phyloP scores from a whole-genome alignment of 2,113 vertebrate species.

The Cisticola juncidis region DNA sequence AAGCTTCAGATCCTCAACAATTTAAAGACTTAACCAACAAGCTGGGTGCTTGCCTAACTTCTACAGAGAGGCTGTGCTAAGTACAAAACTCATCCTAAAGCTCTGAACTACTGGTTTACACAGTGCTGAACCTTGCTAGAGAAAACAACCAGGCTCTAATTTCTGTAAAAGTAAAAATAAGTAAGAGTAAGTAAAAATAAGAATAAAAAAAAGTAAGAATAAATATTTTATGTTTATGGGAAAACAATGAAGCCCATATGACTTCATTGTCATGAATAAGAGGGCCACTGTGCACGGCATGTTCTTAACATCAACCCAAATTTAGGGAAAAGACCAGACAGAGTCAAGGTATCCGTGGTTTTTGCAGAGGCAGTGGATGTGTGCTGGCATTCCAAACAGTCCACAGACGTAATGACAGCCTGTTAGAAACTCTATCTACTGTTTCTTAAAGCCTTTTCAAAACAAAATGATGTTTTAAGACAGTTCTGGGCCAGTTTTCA shows the following conservation, averaged over 20 bases:
- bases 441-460: neutral
- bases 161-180: neutral
- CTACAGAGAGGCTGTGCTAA: neutral
- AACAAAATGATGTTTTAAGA: neutral
- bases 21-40: neutral
- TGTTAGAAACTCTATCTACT: neutral
- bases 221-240: neutral
- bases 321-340: neutral
- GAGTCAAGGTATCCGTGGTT: neutral
- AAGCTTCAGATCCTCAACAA: neutral
- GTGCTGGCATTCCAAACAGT: neutral
- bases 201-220: too few relatives aligned
- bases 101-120: neutral
- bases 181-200: too few relatives aligned
- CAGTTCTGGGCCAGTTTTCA: neutral
- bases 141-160: neutral
- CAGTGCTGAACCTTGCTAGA: neutral
- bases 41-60: neutral
- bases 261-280: neutral
- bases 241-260: neutral
- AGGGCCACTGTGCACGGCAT: rapidly evolving
- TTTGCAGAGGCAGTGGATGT: neutral
- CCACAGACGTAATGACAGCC: neutral
- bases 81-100: neutral
- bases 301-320: neutral